Evolutionary conservation across 2,797 vertebrate species (phyloP).

Genomic region (Epinephelus malabaricus): DNA sequence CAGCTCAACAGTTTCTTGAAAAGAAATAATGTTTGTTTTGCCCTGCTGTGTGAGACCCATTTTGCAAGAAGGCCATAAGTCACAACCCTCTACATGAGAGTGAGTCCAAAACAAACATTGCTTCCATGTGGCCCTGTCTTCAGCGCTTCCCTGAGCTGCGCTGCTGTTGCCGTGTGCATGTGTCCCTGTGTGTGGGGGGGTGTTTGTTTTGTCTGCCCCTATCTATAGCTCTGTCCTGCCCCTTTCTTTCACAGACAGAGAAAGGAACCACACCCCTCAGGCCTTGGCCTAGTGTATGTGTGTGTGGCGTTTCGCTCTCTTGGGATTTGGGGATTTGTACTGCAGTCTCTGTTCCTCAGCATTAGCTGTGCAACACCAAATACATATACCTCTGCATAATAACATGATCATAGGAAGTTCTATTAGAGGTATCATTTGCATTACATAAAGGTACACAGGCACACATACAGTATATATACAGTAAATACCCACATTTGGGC

Average conservation of each 20-base stretch:
- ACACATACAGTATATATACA: neutral
- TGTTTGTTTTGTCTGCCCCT: constrained; percentile 83
- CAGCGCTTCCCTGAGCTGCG: constrained; percentile 61
- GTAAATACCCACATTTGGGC: neutral
- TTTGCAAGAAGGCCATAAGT: constrained; percentile 61
- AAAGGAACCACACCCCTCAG: constrained; percentile 88
- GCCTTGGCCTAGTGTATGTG: constrained; percentile 61
- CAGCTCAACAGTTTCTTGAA: neutral
- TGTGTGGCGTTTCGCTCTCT: constrained; percentile 59
- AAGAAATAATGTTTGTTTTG: constrained; percentile 29
- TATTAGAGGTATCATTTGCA: neutral
- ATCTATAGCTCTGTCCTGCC: constrained; percentile 82
- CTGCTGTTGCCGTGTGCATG: constrained; percentile 42
- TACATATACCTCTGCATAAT: constrained; percentile 7
- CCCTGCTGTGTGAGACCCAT: constrained; percentile 7
- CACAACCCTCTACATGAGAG: constrained; percentile 44
- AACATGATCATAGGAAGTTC: constrained; percentile 18
- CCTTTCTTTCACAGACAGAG: constrained; percentile 86
- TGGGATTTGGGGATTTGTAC: constrained; percentile 69
- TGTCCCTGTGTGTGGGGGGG: constrained; percentile 45
- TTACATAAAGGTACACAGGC: neutral
- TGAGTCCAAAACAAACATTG: constrained; percentile 68
- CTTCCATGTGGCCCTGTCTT: constrained; percentile 51
- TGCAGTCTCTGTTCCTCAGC: constrained; percentile 26
- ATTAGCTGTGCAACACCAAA: constrained; percentile 5